Evolutionary conservation across 2,797 vertebrate genomes (phyloP).

Genomic region (Poecilia gillii): DNA sequence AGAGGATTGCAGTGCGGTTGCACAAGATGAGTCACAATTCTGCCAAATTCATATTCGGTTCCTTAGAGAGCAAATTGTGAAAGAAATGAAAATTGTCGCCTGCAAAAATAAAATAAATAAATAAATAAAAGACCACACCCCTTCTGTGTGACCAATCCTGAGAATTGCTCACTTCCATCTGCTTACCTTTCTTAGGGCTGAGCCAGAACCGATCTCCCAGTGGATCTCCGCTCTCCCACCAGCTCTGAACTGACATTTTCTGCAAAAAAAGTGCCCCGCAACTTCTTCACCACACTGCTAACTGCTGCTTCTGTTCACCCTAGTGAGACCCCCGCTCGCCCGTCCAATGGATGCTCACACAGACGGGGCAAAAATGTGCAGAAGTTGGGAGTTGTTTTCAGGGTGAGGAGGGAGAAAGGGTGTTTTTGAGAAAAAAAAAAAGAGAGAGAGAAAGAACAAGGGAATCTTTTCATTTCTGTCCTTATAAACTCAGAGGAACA

Average conservation of each 20-base stretch:
- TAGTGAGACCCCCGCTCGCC: constrained; percentile 49
- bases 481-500: constrained; percentile 73
- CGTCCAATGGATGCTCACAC: constrained; percentile 31
- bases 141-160: constrained; percentile 22
- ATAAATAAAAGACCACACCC: constrained; percentile 26
- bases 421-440: constrained; percentile 49
- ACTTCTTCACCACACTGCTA: constrained; percentile 38
- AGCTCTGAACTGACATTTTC: constrained; percentile 51
- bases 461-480: constrained; percentile 80
- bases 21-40: constrained; percentile 3
- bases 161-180: neutral
- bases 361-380: constrained; percentile 43
- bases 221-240: constrained; percentile 71
- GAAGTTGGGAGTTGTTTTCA: constrained; percentile 50
- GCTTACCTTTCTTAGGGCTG: constrained; percentile 83
- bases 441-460: constrained; percentile 76
- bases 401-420: constrained; percentile 68
- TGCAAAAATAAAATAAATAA: neutral
- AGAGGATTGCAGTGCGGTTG: constrained; percentile 35
- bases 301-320: constrained; percentile 44
- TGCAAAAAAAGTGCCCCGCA: constrained; percentile 12
- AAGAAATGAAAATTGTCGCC: neutral
- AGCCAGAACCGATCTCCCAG: constrained; percentile 86
- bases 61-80: neutral
- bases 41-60: constrained; percentile 13